Base-by-base conservation (phyloP, 2,797 vertebrate species). In the Peromyscus melanophrys region DNA sequence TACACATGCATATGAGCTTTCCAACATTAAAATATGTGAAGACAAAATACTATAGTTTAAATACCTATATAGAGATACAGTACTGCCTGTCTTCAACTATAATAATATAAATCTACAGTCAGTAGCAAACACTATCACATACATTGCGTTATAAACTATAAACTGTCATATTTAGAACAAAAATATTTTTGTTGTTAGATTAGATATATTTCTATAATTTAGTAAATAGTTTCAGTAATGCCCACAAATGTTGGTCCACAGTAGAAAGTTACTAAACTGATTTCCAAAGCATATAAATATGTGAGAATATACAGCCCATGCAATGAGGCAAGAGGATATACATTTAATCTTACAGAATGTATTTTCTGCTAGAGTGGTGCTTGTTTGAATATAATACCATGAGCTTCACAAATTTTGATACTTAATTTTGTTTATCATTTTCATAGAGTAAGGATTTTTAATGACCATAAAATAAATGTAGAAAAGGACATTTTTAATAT, bases 401-500 rank as follows among this genome's bases (percentile, higher is more conserved):
- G 52, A 76, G 2, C 34, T 67, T 94, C 9, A 52, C 34, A 61
- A 65, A 43, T 87, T 67, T 84, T 81, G 23, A 31, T 46, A 7
- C 12, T 81, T 2, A 49, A 55, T 78, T 31, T 75, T 94, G 61
- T 86, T 76, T 34, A 49, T 43, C 65, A 27, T 76, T 69, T 94
- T 57, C 77, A 46, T 34, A 95, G 52, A 89, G 21, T 10, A 86
- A 43, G 23, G 23, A 37, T 61, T 63, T 69, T 92, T 73, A 87
- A 76, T 78, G 12, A 63, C 89, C 10, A 77, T 86, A 43, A 91
- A 82, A 95, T 5, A 67, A 75, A 89, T 81, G n/a, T 10, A 90
- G 17, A 75, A 90, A 94, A 95, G 12, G 14, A 31, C 52, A 88
- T 87, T 90, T 97, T 84, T 82, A 83, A 17, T 57, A 92, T 2